Evolutionary conservation across 2,888 invertebrate genomes (phyloP), one percentile per base, ranked within the genome.

Genomic region (Homarus gammarus): DNA sequence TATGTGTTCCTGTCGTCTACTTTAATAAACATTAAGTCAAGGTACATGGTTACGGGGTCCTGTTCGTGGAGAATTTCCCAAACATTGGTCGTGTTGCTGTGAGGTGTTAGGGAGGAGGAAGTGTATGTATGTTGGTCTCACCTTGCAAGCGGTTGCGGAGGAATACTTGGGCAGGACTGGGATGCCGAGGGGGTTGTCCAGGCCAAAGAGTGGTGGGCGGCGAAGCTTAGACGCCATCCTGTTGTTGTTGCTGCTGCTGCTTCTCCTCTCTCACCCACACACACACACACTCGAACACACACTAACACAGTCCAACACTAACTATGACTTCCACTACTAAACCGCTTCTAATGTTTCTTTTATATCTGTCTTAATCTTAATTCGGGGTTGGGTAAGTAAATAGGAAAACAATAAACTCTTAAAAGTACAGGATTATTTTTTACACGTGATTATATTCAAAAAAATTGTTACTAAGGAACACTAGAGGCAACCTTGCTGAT

Each of bases 161-260:
- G 90, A 81, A 68, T 91, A 90, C 72, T 89, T 90, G 75, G 90
- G 91, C 70, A 92, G 85, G 40, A 92, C 90, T 27, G 90, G 91
- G 82, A 93, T 92, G 77, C 93, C 93, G 88, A 93, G 92, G 78
- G 93, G 93, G 87, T 93, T 93, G 90, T 93, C 93, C 75, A 93
- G 93, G 78, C 93, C 93, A 93, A 93, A 94, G 49, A 94, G 92
- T 6, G 94, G 94, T 1, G 94, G 93, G 91, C 94, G 93, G 90
- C 94, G 93, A 81, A 94, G 92, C 93, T 94, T 94, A 33, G 94
- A 94, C 77, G 94, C 93, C 94, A 94, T 94, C 18, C n/a, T n/a
- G n/a, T 18, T 56, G 56, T 22, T 56, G 56, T 3, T 18, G n/a
- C n/a, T n/a, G 6, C 44, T 12, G 12, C 44, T 12, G 56, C 56